phyloP scores from a whole-genome alignment of 2,797 vertebrate genomes.

The Sebastes steindachneri region DNA sequence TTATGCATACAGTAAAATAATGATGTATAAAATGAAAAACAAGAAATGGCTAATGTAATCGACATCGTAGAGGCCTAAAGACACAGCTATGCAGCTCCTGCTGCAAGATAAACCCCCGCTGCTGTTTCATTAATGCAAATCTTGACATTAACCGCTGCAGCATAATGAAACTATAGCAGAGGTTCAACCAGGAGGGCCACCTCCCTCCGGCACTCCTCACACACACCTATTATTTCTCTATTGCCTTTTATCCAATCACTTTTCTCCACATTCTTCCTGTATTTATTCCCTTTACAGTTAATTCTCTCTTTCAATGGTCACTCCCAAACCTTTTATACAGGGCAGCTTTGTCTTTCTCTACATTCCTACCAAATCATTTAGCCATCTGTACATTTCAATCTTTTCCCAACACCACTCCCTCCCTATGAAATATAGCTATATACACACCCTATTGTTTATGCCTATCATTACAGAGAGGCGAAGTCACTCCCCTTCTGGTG shows the following conservation, averaged over 20 bases:
- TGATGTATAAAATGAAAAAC: not conserved
- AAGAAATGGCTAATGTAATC: slow-evolving; percentile 5
- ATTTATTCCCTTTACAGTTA: not conserved
- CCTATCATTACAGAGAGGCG: not conserved
- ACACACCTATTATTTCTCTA: slow-evolving; percentile 5
- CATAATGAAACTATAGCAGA: slow-evolving; percentile 42
- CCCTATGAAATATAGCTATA: not conserved
- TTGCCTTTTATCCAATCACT: slow-evolving; percentile 13
- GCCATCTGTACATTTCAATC: not conserved
- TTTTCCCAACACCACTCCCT: not conserved
- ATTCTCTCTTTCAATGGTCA: not conserved
- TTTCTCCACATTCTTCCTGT: slow-evolving; percentile 1
- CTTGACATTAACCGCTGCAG: slow-evolving; percentile 56
- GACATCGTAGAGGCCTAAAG: slow-evolving; percentile 6
- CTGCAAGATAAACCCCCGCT: not conserved
- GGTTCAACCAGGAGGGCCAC: slow-evolving; percentile 19
- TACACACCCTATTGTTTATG: not conserved
- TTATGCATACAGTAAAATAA: not conserved
- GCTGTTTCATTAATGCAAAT: slow-evolving; percentile 71
- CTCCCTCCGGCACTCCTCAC: slow-evolving; percentile 11
- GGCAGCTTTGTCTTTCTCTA: not conserved
- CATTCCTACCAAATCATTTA: not conserved
- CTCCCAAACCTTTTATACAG: not conserved
- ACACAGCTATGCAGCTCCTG: slow-evolving; percentile 1
- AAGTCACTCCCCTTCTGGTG: too few relatives aligned